A percentile compares a stretch with the other conserved stretches of the same genome.
Evolutionary conservation across 2,113 vertebrate genomes (phyloP).

Genomic region (Xiphias gladius): DNA sequence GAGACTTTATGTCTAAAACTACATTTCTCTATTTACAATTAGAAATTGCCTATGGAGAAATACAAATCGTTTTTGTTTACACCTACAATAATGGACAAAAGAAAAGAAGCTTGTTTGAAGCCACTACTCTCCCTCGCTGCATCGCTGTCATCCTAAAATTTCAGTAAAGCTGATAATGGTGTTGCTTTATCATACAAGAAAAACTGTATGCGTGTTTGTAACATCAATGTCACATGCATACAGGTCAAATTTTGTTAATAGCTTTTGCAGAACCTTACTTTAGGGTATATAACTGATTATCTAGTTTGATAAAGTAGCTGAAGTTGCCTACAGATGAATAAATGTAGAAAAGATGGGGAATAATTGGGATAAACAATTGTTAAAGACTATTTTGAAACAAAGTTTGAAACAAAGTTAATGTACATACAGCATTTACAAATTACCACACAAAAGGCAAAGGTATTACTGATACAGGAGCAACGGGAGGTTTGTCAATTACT

Average conservation of each 20-base stretch:
- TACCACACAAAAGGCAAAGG: too few relatives aligned
- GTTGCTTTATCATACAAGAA: not conserved
- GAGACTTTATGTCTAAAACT: not conserved
- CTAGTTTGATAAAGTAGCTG: not conserved
- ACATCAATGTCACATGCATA: not conserved
- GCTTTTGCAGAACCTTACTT: slow-evolving; percentile 1
- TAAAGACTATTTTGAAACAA: too few relatives aligned
- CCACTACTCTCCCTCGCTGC: not conserved
- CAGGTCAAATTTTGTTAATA: not conserved
- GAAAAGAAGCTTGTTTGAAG: not conserved
- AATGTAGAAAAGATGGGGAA: not conserved
- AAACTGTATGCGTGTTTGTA: not conserved
- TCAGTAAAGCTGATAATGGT: not conserved
- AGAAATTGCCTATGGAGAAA: not conserved
- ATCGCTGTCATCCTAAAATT: not conserved
- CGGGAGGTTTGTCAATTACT: too few relatives aligned
- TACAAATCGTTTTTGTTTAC: not conserved
- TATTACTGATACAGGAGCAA: too few relatives aligned
- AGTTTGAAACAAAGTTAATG: too few relatives aligned
- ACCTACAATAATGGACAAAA: not conserved
- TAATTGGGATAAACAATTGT: not conserved
- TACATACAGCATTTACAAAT: too few relatives aligned
- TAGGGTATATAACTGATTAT: not conserved
- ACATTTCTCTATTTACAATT: not conserved
- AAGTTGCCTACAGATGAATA: not conserved